Conservation (phyloP, 2,888 invertebrate species). For the Andrena bicolor region DNA sequence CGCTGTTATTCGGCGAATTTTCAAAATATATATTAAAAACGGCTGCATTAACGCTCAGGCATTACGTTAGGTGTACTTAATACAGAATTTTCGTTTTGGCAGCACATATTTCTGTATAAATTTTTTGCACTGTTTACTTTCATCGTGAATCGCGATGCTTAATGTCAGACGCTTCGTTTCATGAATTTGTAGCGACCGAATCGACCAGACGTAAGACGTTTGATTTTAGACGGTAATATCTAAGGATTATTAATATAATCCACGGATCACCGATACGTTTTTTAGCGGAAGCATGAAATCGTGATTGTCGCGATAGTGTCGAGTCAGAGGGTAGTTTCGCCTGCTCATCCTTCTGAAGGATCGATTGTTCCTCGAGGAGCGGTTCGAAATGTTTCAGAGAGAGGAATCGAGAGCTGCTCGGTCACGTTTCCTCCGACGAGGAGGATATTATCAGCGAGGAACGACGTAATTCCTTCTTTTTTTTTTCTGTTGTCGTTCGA, state of each 20-base stretch:
- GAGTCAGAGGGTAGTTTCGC: constrained; percentile 39
- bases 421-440: constrained; percentile 35
- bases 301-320: constrained; percentile 18
- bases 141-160: too few species aligned
- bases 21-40: too few species aligned
- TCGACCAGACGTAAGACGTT: neutral
- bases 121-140: too few species aligned
- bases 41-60: too few species aligned
- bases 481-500: constrained; percentile 9
- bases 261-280: constrained; percentile 27
- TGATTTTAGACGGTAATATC: constrained; percentile 2
- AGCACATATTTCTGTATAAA: too few species aligned
- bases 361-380: constrained; percentile 48
- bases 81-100: too few species aligned
- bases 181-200: too few species aligned
- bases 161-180: too few species aligned
- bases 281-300: constrained; percentile 20
- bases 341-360: neutral
- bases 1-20: too few species aligned
- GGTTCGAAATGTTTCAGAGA: constrained; percentile 39
- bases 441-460: constrained; percentile 36
- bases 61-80: too few species aligned
- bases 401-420: constrained; percentile 25
- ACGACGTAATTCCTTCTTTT: constrained; percentile 20
- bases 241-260: constrained; percentile 42